Evolutionary conservation across 2,113 vertebrate species (phyloP), one percentile per base, ranked within the genome.

Genomic region (Anhinga rufa): DNA sequence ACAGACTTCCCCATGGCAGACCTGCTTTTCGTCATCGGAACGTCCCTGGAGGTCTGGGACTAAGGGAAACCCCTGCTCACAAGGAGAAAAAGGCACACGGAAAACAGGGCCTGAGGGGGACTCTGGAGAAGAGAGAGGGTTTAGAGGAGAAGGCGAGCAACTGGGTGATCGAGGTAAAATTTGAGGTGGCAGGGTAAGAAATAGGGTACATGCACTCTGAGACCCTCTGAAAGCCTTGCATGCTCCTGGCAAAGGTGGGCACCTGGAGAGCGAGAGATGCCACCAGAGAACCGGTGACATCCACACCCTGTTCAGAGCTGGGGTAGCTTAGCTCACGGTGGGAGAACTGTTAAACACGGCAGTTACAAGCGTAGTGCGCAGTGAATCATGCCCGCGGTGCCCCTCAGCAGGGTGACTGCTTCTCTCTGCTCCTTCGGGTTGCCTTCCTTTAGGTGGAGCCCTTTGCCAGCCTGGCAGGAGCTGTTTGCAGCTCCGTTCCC

Each of bases 11-110:
- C 99, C 3, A 60, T 97, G 93, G 99, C 99, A 7, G 99, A 99
- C 86, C 98, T 99, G 78, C 99, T 99, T 26, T 97, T 99, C 38
- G 29, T 99, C 97, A 99, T 99, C 48, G 99, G 99, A 7, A 99
- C 99, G 0, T 99, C 99, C 17, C 98, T 99, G 89, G 99, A 99
- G 99, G 99, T 99, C 66, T 86, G 98, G 34, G 15, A 22, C 16
- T 14, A 9, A 32, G 70, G 68, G 44, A 40, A 42, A 26, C 9
- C 46, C 40, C 10, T 0, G 4, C 46, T 65, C 18, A 15, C 32
- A 14, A 14, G 32, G 64, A 44, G 19, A 9, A 49, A 76, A 25
- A 14, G 36, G 25, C 81, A 49, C 38, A 26, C 0, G 7, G 81
- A 31, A 48, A 60, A 40, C 9, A 3, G 49, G 69, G 57, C 20